Base-by-base conservation (phyloP, 53 echinoderm and acorn worm genomes). In the Holothuria scabra region DNA sequence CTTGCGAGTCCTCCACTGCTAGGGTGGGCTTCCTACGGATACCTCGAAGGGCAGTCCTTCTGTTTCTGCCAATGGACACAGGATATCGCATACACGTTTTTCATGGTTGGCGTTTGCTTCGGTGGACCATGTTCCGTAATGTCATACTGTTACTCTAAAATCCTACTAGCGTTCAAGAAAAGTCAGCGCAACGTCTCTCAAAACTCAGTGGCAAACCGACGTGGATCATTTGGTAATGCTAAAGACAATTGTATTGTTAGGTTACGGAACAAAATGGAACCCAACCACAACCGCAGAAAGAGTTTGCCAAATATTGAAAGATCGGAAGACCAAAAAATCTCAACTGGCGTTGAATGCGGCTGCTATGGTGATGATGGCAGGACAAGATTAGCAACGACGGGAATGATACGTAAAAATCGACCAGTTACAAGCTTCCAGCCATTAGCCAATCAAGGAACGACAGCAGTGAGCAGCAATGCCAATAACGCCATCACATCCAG, bases 41-140 rank as follows among this genome's bases (percentile, higher is more conserved):
- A 81, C 48, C 94, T 97, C 24, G 87, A 87, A 0, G 90, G 89
- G 11, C 99, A 97, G 65, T 97, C 99, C 3, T 97, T 97, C 87
- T 97, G 99, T 59, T 97, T 97, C 88, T 94, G 94, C 37, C 11
- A 84, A 26, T 97, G 99, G 99, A 81, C 85, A 21, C 32, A 65
- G 0, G 87, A 86, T 75, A 74, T 92, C 74, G 76, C 86, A 74
- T 97, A 97, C 87, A 94, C 99, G n/a, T 97, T 92, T 75, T 97
- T 97, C 72, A 97, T 97, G 99, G 94, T 97, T 13, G 86, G 90
- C 21, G 87, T 94, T 24, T 97, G 99, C 67, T 97, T 97, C 68
- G 99, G 99, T 29, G 94, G 99, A 21, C 99, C 99, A 4, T 97
- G 99, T 44, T 97, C 99, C 5, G 89, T 97, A 23, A 97, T 97